Percentiles rank a stretch among this genome's conserved stretches.
Evolutionary conservation across 2,113 vertebrate species (phyloP).

Genomic region (human): GRCh38 chr6:11133501-11134000

Average conservation of each 20-base stretch:
- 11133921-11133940: background rate
- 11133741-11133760: background rate
- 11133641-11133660: background rate
- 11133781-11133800: background rate
- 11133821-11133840: background rate
- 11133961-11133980: background rate
- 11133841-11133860: background rate
- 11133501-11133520: background rate
- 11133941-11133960: background rate
- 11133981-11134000: background rate
- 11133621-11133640: background rate
- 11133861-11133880: background rate
- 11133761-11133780: background rate
- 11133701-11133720: background rate
- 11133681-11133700: background rate
- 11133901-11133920: slow-evolving; percentile 24
- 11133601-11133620: background rate
- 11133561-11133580: background rate
- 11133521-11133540: background rate
- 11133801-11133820: background rate
- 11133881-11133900: background rate
- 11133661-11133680: background rate
- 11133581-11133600: background rate
- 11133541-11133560: background rate
- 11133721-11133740: background rate